A percentile compares a stretch with the other conserved stretches of the same genome.
Conservation (phyloP, 2,888 invertebrate species). For the Autographa pulchrina region DNA sequence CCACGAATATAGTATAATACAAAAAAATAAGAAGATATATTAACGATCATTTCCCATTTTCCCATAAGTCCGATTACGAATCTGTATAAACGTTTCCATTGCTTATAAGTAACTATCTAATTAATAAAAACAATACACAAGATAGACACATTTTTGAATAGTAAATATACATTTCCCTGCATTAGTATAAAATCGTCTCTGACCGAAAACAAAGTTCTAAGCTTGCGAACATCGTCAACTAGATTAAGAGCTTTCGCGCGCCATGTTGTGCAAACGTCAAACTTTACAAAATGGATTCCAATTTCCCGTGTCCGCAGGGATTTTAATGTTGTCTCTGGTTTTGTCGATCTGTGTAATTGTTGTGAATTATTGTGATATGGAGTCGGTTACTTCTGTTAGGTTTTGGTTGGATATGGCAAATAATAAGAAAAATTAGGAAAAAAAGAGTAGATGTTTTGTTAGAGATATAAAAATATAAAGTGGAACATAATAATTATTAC, state of each 20-base stretch:
- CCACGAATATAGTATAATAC: no score
- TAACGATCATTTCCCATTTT: no score
- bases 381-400: background rate
- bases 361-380: constrained; percentile 28
- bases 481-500: no score
- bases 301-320: constrained; percentile 65
- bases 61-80: no score
- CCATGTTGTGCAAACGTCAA: constrained; percentile 83
- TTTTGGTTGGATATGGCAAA: background rate
- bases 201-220: constrained; percentile 56
- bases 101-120: background rate
- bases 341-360: constrained; percentile 36
- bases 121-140: background rate
- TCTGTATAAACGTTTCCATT: background rate
- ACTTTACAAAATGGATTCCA: constrained; percentile 85
- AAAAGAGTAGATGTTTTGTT: no score
- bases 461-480: no score
- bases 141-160: background rate
- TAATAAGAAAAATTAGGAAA: background rate
- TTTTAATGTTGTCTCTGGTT: constrained; percentile 59
- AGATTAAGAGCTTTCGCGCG: constrained; percentile 80
- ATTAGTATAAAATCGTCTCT: constrained; percentile 47
- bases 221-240: constrained; percentile 72
- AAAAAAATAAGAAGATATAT: no score
- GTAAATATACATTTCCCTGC: constrained; percentile 9